Evolutionary conservation across 2,888 invertebrate species (phyloP).

Genomic region (Plutella xylostella): DNA sequence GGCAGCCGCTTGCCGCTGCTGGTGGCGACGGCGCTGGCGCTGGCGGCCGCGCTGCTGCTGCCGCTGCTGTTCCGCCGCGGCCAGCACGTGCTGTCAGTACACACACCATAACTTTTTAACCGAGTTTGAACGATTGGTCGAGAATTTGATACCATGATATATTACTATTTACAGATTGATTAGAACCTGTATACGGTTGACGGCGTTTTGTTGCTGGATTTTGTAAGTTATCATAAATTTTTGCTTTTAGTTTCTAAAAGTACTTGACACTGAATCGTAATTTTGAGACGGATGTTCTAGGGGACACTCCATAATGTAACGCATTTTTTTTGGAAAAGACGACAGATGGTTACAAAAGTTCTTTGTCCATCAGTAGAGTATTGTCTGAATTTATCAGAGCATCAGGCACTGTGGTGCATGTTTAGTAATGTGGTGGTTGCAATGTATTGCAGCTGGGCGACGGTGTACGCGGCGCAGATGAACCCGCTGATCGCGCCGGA

Average conservation of each 20-base stretch:
- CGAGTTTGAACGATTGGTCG: too few relatives aligned
- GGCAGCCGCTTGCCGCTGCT: too few relatives aligned
- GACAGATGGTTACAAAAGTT: background rate
- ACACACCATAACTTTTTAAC: too few relatives aligned
- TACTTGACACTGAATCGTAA: background rate
- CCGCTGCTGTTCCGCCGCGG: too few relatives aligned
- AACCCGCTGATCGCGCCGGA: conserved; percentile 45
- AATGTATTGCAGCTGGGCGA: conserved; percentile 37
- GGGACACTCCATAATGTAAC: too few relatives aligned
- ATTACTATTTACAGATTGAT: conserved; percentile 32
- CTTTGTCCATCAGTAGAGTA: background rate
- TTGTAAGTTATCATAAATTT: conserved; percentile 28
- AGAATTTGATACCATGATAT: too few relatives aligned
- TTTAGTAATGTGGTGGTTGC: background rate
- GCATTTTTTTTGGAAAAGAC: too few relatives aligned
- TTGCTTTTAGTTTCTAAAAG: background rate
- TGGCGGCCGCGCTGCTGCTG: too few relatives aligned
- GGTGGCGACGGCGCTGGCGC: too few relatives aligned
- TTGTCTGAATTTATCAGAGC: too few relatives aligned
- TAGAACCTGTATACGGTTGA: conserved; percentile 32
- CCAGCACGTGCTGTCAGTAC: too few relatives aligned
- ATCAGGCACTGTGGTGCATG: background rate
- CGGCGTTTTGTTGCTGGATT: conserved; percentile 36
- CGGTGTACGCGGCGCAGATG: conserved; percentile 42
- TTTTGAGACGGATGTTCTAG: background rate